phyloP scores from a whole-genome alignment of 1,140 invertebrate genomes.

The Lepidurus arcticus region DNA sequence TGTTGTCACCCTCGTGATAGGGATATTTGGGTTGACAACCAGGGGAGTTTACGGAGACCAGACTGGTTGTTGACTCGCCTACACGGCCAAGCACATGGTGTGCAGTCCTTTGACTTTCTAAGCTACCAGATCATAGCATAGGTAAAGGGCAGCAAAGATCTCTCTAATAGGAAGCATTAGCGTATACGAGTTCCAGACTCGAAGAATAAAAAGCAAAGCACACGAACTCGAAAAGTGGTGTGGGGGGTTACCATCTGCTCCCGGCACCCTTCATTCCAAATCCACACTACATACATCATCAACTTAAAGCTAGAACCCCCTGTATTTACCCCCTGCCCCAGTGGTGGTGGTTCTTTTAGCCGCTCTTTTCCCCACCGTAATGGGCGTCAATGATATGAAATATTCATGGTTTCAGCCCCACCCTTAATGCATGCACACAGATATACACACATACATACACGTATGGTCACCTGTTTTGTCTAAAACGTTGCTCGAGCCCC shows the following conservation, averaged over 20 bases:
- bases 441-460: constrained; percentile 5
- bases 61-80: constrained; percentile 17
- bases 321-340: not conserved
- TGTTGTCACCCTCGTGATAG: constrained; percentile 18
- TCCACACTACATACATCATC: constrained; percentile 18
- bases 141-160: constrained; percentile 17
- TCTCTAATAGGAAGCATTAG: constrained; percentile 3
- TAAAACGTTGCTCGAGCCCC: not conserved
- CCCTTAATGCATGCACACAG: constrained; percentile 15
- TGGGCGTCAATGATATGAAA: constrained; percentile 21
- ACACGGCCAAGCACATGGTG: not conserved
- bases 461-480: not conserved
- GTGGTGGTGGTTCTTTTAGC: constrained; percentile 11
- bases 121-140: constrained; percentile 13
- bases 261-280: not conserved
- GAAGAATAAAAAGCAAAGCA: not conserved
- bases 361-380: not conserved
- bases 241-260: not conserved
- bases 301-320: constrained; percentile 8
- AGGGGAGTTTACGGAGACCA: not conserved
- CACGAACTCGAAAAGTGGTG: constrained; percentile 5
- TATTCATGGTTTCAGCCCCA: constrained; percentile 17
- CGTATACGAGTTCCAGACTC: not conserved
- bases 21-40: constrained; percentile 15
- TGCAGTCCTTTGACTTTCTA: not conserved